Conservation (phyloP, 2,113 vertebrate genomes). For the Pterophyllum scalare region DNA sequence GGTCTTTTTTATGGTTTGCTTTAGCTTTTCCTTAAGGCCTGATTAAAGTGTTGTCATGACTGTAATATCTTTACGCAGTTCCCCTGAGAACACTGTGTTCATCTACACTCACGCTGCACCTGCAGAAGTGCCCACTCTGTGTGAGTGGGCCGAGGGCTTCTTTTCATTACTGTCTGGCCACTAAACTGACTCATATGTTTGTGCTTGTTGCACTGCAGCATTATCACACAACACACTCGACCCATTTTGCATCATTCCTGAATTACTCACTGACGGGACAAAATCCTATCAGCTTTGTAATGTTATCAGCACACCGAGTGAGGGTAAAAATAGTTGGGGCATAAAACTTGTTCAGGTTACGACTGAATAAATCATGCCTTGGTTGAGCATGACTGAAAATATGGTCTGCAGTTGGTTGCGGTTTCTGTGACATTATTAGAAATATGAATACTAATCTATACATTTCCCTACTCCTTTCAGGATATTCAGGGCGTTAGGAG, state of each 20-base stretch:
- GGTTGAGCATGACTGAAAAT: neutral
- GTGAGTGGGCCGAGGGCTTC: neutral
- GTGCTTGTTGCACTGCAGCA: neutral
- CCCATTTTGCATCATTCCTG: neutral
- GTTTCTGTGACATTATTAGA: neutral
- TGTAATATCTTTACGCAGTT: neutral
- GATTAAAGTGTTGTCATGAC: neutral
- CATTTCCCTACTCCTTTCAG: conserved; percentile 3
- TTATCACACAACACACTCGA: neutral
- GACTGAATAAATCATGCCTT: neutral
- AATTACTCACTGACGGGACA: conserved; percentile 25
- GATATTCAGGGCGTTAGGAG: conserved; percentile 7
- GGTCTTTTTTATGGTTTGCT: neutral
- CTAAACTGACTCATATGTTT: neutral
- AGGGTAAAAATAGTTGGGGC: neutral
- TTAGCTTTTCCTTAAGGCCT: neutral
- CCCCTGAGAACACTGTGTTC: neutral
- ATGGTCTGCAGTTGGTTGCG: neutral
- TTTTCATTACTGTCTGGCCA: neutral
- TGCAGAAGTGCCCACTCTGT: neutral
- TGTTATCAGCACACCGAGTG: neutral
- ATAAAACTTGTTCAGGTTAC: neutral
- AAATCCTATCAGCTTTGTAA: neutral
- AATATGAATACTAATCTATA: conserved; percentile 31
- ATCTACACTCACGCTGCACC: neutral